Percentiles rank a stretch among this genome's conserved stretches.
Conservation (phyloP, 2,797 vertebrate species). For the Masticophis lateralis region DNA sequence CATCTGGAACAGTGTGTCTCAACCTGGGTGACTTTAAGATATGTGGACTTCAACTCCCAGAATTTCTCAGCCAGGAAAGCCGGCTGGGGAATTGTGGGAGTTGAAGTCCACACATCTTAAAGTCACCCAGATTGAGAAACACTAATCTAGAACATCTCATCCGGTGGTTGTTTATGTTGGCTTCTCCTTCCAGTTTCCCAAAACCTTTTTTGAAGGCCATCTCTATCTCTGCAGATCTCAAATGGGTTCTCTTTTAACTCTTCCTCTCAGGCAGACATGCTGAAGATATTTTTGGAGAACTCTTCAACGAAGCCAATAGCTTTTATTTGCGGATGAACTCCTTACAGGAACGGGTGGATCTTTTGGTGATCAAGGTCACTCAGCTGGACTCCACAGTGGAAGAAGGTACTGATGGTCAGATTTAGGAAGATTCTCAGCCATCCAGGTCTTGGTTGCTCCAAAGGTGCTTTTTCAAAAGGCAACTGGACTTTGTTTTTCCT, state of each 20-base stretch:
- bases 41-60: neutral
- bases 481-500: too few relatives aligned
- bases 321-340: conserved; percentile 92
- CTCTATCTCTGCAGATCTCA: neutral
- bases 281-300: conserved; percentile 88
- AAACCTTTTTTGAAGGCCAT: neutral
- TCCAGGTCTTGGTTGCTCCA: neutral
- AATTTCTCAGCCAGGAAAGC: neutral
- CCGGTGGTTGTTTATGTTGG: too few relatives aligned
- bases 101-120: neutral
- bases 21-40: neutral
- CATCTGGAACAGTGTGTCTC: neutral
- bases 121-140: neutral
- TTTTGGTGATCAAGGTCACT: conserved; percentile 89
- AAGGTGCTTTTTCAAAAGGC: neutral
- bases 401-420: conserved; percentile 75
- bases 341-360: conserved; percentile 88
- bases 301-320: conserved; percentile 90
- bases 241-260: neutral
- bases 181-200: neutral
- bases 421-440: neutral
- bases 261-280: conserved; percentile 80
- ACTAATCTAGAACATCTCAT: neutral
- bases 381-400: conserved; percentile 92
- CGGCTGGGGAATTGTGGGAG: neutral